phyloP scores from a whole-genome alignment of 2,888 invertebrate genomes.

The Sussaba pulchella region DNA sequence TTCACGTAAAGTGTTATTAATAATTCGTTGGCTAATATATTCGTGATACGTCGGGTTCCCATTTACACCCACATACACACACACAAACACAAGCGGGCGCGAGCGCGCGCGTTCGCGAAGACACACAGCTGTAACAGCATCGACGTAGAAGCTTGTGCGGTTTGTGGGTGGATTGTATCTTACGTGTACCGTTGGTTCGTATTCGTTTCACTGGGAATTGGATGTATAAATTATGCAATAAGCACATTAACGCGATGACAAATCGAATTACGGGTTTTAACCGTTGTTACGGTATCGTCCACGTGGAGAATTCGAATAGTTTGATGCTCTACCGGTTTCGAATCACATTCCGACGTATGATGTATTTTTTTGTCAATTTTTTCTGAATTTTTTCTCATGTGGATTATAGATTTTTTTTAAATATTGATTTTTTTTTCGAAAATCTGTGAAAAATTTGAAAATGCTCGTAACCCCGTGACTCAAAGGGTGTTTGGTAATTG shows the following conservation, averaged over 20 bases:
- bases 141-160: too few species aligned
- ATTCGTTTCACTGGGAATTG: conserved; percentile 31
- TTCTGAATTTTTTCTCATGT: too few species aligned
- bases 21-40: conserved; percentile 28
- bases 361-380: background rate
- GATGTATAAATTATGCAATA: conserved; percentile 31
- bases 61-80: conserved; percentile 6
- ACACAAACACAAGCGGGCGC: background rate
- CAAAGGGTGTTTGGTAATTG: too few species aligned
- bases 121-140: too few species aligned
- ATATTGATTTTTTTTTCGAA: too few species aligned
- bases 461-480: too few species aligned
- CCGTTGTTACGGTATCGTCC: conserved; percentile 11
- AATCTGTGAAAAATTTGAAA: too few species aligned
- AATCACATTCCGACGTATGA: background rate
- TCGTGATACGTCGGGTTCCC: conserved; percentile 38
- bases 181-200: conserved; percentile 42
- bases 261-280: conserved; percentile 31
- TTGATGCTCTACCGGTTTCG: background rate
- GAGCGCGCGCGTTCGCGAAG: background rate
- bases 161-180: conserved; percentile 23
- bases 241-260: conserved; percentile 48
- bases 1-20: conserved; percentile 54
- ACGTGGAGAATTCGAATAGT: background rate
- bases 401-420: too few species aligned